Base-by-base conservation (phyloP, 2,888 invertebrate species). In the Lepidochrysops patricia region DNA sequence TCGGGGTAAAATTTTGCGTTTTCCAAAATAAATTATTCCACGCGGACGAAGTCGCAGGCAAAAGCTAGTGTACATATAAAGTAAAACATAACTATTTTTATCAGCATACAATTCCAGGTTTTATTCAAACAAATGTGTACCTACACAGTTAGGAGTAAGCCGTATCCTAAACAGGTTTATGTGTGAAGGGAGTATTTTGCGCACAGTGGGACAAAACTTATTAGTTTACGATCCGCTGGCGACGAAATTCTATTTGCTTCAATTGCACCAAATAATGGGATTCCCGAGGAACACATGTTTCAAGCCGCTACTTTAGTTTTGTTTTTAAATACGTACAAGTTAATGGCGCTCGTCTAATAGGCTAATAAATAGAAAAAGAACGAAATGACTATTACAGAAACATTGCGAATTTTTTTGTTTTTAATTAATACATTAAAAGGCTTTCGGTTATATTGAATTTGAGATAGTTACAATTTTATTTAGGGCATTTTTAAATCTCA, bases 201-300 rank as follows among this genome's bases (percentile, higher is more conserved):
- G 19, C 15, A 54, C 54, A 54, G 32, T 54, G 54, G 32, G 54
- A 54, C 32, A 54, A 54, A 32, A 54, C 54, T 54, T 54, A 54
- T 54, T 54, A 54, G 54, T 54, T 54, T 54, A 32, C 54, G 54
- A 54, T 54, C 27, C 54, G 29, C 54, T 54, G 54, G 54, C 54
- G 54, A 54, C 54, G 32, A 54, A 54, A 54, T 54, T 32, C 54
- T 54, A 54, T 54, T 54, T 54, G 54, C 32, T 54, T 54, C 54
- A 54, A 54, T 54, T 54, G 54, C 54, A 32, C 54, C 54, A 54
- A 54, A 32, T 54, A 54, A 54, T 54, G 32, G 54, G 54, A 54
- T 54, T 29, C 54, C 19, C 32, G 29, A 9, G 29, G 54, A 54
- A 54, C 54, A 54, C 32, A 32, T 54, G 54, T 54, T 52, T 32